Evolutionary conservation across 1,140 invertebrate species (phyloP).

Genomic region (Hylaeus anthracinus): DNA sequence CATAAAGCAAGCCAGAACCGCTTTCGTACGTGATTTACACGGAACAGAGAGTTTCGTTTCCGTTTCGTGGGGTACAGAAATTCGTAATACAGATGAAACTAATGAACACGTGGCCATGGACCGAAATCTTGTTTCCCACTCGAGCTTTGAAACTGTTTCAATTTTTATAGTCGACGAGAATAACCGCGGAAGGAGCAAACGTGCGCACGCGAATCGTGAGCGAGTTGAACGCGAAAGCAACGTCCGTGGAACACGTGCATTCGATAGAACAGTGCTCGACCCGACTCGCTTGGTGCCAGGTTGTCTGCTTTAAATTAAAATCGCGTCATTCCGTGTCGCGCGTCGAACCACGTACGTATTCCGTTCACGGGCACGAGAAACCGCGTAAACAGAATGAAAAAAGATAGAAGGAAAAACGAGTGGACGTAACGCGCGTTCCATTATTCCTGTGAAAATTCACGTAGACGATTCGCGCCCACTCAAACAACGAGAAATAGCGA

Average conservation of each 20-base stretch:
- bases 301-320: constrained; percentile 43
- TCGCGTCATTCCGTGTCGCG: constrained; percentile 23
- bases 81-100: neutral
- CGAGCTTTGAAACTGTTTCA: neutral
- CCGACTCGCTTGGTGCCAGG: constrained; percentile 14
- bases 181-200: neutral
- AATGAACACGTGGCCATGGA: neutral
- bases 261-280: constrained; percentile 1
- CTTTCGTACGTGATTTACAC: too few relatives aligned
- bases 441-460: neutral
- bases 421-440: neutral
- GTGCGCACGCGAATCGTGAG: neutral
- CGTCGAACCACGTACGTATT: constrained; percentile 7
- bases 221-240: neutral
- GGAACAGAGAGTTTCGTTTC: too few relatives aligned
- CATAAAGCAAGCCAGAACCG: too few relatives aligned
- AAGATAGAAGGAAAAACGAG: neutral
- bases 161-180: neutral
- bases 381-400: too few relatives aligned
- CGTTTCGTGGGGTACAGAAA: too few relatives aligned
- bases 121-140: neutral
- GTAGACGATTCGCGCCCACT: neutral
- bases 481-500: neutral
- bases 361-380: neutral
- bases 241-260: constrained; percentile 14